Evolutionary conservation across 2,888 invertebrate species (phyloP), one percentile per base, ranked within the genome.

Genomic region (Limnephilus rhombicus): DNA sequence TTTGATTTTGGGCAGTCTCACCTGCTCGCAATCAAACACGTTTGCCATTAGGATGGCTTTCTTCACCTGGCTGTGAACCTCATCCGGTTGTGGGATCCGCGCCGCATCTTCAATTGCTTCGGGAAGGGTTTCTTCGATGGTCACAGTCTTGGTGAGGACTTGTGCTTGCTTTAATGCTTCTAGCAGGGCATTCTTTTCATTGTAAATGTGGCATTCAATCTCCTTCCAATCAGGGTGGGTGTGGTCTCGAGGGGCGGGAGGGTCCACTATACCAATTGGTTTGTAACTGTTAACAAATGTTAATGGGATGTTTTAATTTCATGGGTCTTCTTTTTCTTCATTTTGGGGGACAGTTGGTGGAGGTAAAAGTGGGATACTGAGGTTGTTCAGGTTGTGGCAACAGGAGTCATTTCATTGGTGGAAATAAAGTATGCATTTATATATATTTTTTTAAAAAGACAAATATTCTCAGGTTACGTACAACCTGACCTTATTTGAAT

Each of bases 141-240:
- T 96, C 7, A 98, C 95, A 1, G 98, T 97, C 94, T 99, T 99
- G 4, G 98, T 98, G 11, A 99, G 95, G n/a, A 97, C 95, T 95
- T 98, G 97, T 0, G 98, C 98, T 95, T 99, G 99, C 2, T 96
- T 95, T 90, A 98, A 94, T 18, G 98, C 99, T 95, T 97, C 97
- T 41, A 98, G 94, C 5, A 98, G 95, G 13, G 98, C 97, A 95
- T 97, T 97, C 80, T 96, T 95, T 94, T 97, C 97, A 91, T 95
- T 96, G 92, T 97, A 97, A 2, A 96, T 95, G 93, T 97, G 96
- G 94, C 98, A 97, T 9, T 96, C 96, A 93, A 95, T 95, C 31
- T 96, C 95, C 94, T 98, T 97, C 96, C 97, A 98, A 91, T 97
- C 96, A 2, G 97, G 97, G 95, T 98, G 97, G 37, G 96, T 96